Evolutionary conservation across 64 coral and sea anemone species (phyloP).

Genomic region (Actinia tenebrosa): DNA sequence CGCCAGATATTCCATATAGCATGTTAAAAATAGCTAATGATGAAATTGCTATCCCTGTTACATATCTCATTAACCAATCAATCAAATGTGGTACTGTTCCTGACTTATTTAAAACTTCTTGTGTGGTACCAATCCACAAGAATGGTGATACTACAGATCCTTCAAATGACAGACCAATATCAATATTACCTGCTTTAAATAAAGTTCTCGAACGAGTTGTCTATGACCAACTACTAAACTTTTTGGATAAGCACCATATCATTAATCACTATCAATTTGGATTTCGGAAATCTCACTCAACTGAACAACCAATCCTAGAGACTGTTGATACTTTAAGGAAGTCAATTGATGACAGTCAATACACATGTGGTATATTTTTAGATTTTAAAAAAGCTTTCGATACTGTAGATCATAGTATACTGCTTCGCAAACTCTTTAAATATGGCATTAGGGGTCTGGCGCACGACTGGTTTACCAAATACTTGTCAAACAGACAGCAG

Average conservation of each 20-base stretch:
- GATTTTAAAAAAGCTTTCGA: constrained; percentile 38
- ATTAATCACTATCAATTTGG: too few species aligned
- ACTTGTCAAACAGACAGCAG: constrained; percentile 33
- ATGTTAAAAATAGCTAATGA: neutral
- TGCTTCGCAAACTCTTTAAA: constrained; percentile 16
- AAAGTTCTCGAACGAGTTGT: neutral
- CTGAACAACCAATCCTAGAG: neutral
- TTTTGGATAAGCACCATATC: too few species aligned
- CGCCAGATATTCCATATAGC: neutral
- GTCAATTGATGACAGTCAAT: constrained; percentile 18
- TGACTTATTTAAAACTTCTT: neutral
- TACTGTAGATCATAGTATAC: constrained; percentile 23
- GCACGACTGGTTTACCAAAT: constrained; percentile 17
- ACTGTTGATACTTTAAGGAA: constrained; percentile 15
- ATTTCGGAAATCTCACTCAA: too few species aligned
- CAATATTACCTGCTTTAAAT: neutral
- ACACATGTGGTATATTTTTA: constrained; percentile 33
- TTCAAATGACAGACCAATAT: neutral
- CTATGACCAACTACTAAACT: neutral
- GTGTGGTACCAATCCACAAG: neutral
- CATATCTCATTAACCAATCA: neutral
- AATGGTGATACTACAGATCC: neutral
- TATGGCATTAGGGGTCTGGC: constrained; percentile 27
- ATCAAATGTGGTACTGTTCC: neutral
- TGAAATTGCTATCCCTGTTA: neutral